Evolutionary conservation across 2,888 invertebrate genomes (phyloP), one percentile per base, ranked within the genome.

Genomic region (Platycheirus rosarum): DNA sequence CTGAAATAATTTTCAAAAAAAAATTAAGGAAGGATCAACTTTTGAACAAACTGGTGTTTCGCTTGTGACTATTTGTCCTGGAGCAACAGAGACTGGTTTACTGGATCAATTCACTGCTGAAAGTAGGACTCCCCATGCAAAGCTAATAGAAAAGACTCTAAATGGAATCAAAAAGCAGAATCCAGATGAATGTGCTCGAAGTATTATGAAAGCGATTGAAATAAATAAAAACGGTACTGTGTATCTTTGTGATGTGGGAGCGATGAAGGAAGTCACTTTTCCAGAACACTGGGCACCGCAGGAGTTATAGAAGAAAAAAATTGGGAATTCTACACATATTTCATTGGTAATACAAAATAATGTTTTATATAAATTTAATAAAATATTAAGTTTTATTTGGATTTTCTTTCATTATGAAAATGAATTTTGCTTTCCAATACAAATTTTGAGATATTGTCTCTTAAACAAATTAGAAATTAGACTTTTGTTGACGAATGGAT

Each of bases 41-140:
- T 87, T 79, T 63, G 74, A 78, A 0, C 82, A 66, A 48, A 86
- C 85, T 11, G 87, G 87, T 4, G 85, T 89, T 7, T 85, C 84
- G 9, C 86, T 88, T 13, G 84, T 89, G 0, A 86, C 86, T n/a
- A 85, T 89, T 7, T 87, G 87, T 60, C 87, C 87, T 2, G 86
- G 86, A n/a, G 13, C 84, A 1, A 87, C 86, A 0, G 75, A 84
- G 5, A 87, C 86, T 2, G 11, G 44, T 0, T 51, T 86, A 0
- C 23, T 85, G 0, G 75, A 77, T 4, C 44, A 69, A 2, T 66
- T 79, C 0, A 44, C 29, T n/a, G 2, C 42, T 0, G 44, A 44
- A 18, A 18, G 4, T 7, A 42, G 6, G 0, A 18, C 29, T 26
- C 0, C 11, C 0, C 23, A 44, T 60, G 29, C n/a, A 18, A 9